Conservation (phyloP, 2,888 invertebrate genomes). For the Lymantria monacha region DNA sequence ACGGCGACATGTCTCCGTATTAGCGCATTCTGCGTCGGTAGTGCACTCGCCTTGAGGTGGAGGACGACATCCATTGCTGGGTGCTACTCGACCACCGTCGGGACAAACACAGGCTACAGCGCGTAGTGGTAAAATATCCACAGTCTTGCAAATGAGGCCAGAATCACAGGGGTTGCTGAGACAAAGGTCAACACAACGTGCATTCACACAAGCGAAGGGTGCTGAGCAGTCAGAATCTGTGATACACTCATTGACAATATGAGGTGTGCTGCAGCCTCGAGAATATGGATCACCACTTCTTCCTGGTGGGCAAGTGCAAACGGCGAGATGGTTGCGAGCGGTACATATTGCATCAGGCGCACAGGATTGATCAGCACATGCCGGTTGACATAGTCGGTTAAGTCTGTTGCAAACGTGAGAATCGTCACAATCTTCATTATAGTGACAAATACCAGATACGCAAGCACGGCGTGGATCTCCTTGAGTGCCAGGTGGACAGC, state of each 20-base stretch:
- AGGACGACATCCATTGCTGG: constrained; percentile 86
- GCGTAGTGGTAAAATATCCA: constrained; percentile 89
- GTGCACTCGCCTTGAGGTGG: constrained; percentile 85
- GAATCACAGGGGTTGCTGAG: constrained; percentile 87
- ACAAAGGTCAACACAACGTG: constrained; percentile 90
- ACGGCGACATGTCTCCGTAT: constrained; percentile 87
- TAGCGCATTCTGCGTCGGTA: constrained; percentile 88
- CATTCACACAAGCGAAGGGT: constrained; percentile 89
- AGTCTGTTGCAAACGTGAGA: constrained; percentile 92
- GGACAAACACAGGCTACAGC: constrained; percentile 95
- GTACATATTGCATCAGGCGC: constrained; percentile 89
- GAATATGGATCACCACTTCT: constrained; percentile 90
- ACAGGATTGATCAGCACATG: constrained; percentile 91
- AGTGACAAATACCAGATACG: constrained; percentile 91
- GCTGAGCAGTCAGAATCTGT: constrained; percentile 90
- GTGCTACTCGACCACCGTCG: constrained; percentile 88
- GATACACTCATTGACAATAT: constrained; percentile 83
- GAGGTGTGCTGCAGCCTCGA: constrained; percentile 66
- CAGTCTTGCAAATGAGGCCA: constrained; percentile 90
- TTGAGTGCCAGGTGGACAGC: constrained; percentile 92
- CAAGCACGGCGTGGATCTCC: constrained; percentile 92
- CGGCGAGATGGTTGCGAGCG: constrained; percentile 88
- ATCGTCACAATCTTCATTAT: constrained; percentile 94
- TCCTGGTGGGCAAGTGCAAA: constrained; percentile 89
- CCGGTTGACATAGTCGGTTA: constrained; percentile 91